Percentiles rank a stretch among this genome's conserved stretches.
phyloP scores from a whole-genome alignment of 2,888 invertebrate species.

The Pycnomerus fuliginosus region DNA sequence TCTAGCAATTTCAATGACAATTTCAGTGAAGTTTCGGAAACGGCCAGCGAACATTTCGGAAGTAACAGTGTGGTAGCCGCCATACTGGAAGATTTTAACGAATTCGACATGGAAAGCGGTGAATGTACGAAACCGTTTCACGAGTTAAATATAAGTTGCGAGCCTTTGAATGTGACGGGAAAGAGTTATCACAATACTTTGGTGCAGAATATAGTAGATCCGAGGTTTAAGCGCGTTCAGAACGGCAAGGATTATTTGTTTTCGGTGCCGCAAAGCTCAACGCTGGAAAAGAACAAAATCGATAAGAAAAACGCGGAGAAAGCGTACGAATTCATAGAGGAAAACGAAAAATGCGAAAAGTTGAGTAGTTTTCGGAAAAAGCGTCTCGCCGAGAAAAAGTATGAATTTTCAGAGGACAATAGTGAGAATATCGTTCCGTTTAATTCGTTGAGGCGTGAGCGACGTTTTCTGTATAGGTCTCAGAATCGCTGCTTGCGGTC shows the following conservation, averaged over 20 bases:
- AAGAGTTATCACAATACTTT: conserved; percentile 52
- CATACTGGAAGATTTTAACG: conserved; percentile 52
- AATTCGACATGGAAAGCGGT: conserved; percentile 51
- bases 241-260: conserved; percentile 47
- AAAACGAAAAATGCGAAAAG: conserved; percentile 80
- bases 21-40: conserved; percentile 50
- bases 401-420: conserved; percentile 82
- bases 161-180: conserved; percentile 52
- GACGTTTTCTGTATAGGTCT: conserved; percentile 40
- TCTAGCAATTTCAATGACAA: conserved; percentile 40
- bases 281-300: conserved; percentile 42
- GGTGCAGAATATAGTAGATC: conserved; percentile 50
- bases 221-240: conserved; percentile 48
- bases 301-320: conserved; percentile 64
- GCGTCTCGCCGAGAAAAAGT: conserved; percentile 86
- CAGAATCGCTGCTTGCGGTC: conserved; percentile 44
- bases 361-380: conserved; percentile 83
- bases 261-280: conserved; percentile 46
- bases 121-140: conserved; percentile 53
- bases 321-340: conserved; percentile 84
- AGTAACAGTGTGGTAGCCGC: conserved; percentile 48
- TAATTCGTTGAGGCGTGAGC: conserved; percentile 58
- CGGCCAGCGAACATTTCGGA: conserved; percentile 47
- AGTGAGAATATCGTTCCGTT: conserved; percentile 67
- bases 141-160: conserved; percentile 53